Evolutionary conservation across 2,888 invertebrate genomes (phyloP).

Genomic region (Rotaria sp.): DNA sequence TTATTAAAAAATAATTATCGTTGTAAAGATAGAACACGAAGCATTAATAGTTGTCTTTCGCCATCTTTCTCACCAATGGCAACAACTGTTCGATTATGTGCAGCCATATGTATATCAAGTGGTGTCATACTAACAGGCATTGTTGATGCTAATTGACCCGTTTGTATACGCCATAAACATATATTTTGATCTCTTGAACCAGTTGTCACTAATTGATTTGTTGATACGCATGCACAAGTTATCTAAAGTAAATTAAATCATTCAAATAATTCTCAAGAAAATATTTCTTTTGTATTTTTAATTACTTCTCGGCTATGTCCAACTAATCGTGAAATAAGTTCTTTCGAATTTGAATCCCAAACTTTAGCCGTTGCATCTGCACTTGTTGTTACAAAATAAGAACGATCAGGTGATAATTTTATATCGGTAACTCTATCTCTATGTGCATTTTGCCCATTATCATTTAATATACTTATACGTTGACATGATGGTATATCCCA

Average conservation of each 20-base stretch:
- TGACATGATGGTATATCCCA: constrained; percentile 40
- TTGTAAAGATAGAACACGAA: constrained; percentile 36
- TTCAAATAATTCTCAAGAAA: too few relatives aligned
- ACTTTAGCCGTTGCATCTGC: constrained; percentile 40
- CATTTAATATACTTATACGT: constrained; percentile 21
- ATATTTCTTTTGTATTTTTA: background rate
- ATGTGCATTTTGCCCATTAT: constrained; percentile 32
- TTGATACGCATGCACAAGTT: constrained; percentile 39
- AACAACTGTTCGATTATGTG: constrained; percentile 39
- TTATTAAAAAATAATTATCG: constrained; percentile 7
- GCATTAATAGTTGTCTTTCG: constrained; percentile 41
- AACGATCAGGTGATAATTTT: constrained; percentile 31
- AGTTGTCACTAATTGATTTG: constrained; percentile 36
- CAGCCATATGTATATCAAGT: constrained; percentile 38
- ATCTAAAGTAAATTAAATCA: background rate
- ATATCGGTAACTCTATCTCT: constrained; percentile 31
- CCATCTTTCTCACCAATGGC: constrained; percentile 41
- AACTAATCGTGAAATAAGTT: constrained; percentile 29
- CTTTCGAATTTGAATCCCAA: constrained; percentile 35
- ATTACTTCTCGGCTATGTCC: constrained; percentile 39
- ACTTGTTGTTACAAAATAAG: constrained; percentile 33
- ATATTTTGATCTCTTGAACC: constrained; percentile 39
- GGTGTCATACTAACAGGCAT: constrained; percentile 37
- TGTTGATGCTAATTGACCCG: constrained; percentile 34
- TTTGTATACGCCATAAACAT: constrained; percentile 37